These are phyloP conservation scores for Lycaena phlaeas DNA, from an alignment of 2,888 invertebrate species.

Conservation along the genomic window DNA sequence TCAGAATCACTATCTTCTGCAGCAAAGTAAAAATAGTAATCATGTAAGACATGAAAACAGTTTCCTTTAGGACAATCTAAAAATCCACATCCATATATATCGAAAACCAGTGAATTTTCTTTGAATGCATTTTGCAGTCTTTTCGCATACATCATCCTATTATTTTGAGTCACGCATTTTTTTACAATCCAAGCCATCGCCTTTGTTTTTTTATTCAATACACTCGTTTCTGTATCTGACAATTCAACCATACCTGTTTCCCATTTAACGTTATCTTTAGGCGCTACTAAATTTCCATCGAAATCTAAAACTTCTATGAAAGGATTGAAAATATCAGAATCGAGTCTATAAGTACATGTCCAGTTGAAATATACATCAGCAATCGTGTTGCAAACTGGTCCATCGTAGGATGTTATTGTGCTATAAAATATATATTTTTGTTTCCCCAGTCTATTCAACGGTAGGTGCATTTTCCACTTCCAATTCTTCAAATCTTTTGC, in stretches of 20 bases:
- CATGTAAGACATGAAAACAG: constrained; percentile 31
- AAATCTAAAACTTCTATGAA: constrained; percentile 45
- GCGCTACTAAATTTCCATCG: constrained; percentile 34
- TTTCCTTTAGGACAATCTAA: constrained; percentile 29
- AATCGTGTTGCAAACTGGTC: constrained; percentile 36
- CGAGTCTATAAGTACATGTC: constrained; percentile 58
- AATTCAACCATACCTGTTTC: constrained; percentile 11
- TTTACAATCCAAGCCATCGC: constrained; percentile 27
- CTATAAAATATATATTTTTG: constrained; percentile 54
- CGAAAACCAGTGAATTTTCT: constrained; percentile 37
- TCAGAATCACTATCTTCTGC: constrained; percentile 34
- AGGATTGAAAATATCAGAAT: constrained; percentile 48
- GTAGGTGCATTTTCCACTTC: constrained; percentile 26
- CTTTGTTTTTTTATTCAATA: constrained; percentile 22
- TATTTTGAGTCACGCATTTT: constrained; percentile 26
- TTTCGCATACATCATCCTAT: constrained; percentile 23
- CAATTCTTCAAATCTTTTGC: constrained; percentile 27
- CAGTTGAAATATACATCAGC: constrained; percentile 53
- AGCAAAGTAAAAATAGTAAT: constrained; percentile 52
- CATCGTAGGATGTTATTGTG: constrained; percentile 32
- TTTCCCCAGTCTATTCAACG: constrained; percentile 27
- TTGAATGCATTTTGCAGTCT: constrained; percentile 54
- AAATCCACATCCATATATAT: constrained; percentile 56
- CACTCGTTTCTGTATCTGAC: constrained; percentile 26
- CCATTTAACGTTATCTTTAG: constrained; percentile 33